phyloP scores from a whole-genome alignment of 2,797 vertebrate species.

The Acanthurus tractus region DNA sequence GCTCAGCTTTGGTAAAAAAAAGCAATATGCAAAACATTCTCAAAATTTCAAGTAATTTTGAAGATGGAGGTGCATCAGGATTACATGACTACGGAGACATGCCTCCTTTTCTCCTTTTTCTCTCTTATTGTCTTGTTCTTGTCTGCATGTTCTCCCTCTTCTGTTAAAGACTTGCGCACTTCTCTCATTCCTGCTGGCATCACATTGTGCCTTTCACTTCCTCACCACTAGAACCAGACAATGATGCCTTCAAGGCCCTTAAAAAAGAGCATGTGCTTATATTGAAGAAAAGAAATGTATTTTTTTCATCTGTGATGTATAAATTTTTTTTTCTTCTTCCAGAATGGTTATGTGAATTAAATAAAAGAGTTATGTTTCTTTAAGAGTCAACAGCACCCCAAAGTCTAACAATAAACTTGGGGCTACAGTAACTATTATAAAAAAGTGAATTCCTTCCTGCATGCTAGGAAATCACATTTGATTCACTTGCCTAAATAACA shows the following conservation, averaged over 20 bases:
- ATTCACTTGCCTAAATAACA: not conserved
- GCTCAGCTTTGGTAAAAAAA: not conserved
- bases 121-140: not conserved
- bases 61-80: not conserved
- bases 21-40: slow-evolving; percentile 21
- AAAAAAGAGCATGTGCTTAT: not conserved
- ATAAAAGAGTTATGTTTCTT: not conserved
- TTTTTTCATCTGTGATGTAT: no score
- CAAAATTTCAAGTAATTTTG: slow-evolving; percentile 18
- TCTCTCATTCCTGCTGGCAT: not conserved
- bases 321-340: not conserved
- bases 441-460: not conserved
- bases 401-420: not conserved
- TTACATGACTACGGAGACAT: not conserved
- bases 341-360: not conserved
- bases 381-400: not conserved
- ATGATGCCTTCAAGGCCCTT: not conserved
- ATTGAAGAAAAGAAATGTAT: not conserved
- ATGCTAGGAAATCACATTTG: not conserved
- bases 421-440: not conserved
- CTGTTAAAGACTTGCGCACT: not conserved
- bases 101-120: not conserved
- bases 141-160: not conserved
- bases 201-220: not conserved
- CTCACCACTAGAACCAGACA: not conserved